These are phyloP conservation scores for Nephrotoma appendiculata DNA, from an alignment of 2,888 invertebrate genomes.

Conservation along the genomic window DNA sequence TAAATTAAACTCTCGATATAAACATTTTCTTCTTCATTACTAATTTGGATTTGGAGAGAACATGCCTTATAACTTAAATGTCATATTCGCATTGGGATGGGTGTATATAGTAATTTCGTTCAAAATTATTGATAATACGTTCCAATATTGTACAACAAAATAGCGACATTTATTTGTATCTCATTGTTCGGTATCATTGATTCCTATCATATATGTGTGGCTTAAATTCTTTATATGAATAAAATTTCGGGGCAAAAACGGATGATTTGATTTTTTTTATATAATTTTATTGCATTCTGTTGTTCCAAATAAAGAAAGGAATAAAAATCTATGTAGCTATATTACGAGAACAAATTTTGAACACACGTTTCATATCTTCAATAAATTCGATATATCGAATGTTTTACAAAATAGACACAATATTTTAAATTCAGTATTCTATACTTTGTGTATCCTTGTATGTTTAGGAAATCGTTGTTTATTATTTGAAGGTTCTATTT, in stretches of 20 bases:
- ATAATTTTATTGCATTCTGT: neutral
- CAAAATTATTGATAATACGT: no score
- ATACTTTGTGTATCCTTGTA: neutral
- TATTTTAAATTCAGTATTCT: neutral
- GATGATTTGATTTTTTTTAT: neutral
- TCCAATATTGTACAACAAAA: neutral
- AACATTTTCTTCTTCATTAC: neutral
- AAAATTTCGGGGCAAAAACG: neutral
- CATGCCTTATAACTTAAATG: neutral
- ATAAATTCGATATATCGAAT: neutral
- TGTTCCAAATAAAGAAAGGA: neutral
- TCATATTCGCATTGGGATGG: neutral
- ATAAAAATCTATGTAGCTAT: neutral
- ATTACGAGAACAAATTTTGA: neutral
- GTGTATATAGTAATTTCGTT: neutral
- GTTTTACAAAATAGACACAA: neutral
- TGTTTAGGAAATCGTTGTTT: neutral
- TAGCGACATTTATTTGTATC: neutral
- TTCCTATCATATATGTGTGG: neutral
- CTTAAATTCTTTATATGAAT: neutral
- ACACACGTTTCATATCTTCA: neutral
- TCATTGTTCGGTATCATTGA: neutral
- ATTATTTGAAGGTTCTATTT: neutral
- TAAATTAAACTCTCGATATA: neutral
- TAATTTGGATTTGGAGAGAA: neutral